A percentile compares a stretch with the other conserved stretches of the same genome.
Conservation (phyloP, 2,888 invertebrate species). For the Nysson spinosus region DNA sequence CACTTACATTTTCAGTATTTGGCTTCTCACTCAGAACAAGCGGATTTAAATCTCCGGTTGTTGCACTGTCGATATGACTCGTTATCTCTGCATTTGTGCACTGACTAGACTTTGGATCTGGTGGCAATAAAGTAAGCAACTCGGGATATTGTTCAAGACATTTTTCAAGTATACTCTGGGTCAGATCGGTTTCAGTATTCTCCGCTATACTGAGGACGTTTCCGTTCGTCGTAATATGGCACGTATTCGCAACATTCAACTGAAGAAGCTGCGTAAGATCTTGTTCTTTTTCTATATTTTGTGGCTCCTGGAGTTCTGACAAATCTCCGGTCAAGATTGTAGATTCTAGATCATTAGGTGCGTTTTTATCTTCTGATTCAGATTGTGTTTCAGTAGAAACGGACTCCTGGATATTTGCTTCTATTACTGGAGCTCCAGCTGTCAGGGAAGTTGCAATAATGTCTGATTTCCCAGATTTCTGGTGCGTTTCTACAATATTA, state of each 20-base stretch:
- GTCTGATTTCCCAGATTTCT: not conserved
- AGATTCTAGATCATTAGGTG: too few relatives aligned
- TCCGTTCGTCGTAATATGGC: conserved; percentile 7
- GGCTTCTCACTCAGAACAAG: too few relatives aligned
- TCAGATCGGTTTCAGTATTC: not conserved
- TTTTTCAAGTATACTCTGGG: not conserved
- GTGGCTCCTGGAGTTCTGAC: not conserved
- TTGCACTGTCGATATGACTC: too few relatives aligned
- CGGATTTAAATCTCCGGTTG: too few relatives aligned
- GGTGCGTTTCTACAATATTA: not conserved
- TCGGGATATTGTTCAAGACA: not conserved
- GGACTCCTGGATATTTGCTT: too few relatives aligned
- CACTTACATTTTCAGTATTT: too few relatives aligned
- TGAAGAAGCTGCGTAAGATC: conserved; percentile 14
- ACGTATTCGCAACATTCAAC: conserved; percentile 5
- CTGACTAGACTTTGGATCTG: not conserved
- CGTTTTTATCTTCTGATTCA: not conserved
- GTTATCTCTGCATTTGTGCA: too few relatives aligned
- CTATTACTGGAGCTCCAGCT: not conserved
- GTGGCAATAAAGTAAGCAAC: not conserved
- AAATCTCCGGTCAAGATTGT: not conserved
- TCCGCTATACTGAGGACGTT: conserved; percentile 32
- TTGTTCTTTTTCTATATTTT: conserved; percentile 2
- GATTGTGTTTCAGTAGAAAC: not conserved
- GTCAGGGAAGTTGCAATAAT: too few relatives aligned